Conservation (phyloP, 2,797 vertebrate species). For the Corythornis leucogaster region DNA sequence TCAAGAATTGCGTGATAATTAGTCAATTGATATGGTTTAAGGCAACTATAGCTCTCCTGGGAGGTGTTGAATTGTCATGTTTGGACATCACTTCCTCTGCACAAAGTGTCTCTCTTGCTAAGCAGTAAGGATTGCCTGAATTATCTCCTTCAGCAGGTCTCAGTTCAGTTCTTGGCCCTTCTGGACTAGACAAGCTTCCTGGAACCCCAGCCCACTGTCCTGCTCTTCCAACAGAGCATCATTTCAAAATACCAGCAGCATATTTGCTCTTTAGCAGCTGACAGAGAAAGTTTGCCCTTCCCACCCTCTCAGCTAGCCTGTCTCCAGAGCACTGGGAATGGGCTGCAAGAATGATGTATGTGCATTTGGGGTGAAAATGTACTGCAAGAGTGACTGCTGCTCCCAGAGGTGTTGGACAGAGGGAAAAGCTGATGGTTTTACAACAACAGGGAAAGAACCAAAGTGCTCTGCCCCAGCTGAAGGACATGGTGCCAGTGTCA, state of each 20-base stretch:
- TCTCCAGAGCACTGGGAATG: not conserved
- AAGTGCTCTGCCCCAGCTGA: not conserved
- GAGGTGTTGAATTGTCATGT: not conserved
- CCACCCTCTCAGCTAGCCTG: not conserved
- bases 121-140: not conserved
- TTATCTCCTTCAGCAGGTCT: not conserved
- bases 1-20: not conserved
- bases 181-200: not conserved
- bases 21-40: not conserved
- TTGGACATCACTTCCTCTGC: not conserved
- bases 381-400: slow-evolving; percentile 11
- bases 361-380: slow-evolving; percentile 1
- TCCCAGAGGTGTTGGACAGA: not conserved
- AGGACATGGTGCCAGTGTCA: not conserved
- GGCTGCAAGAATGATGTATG: not conserved
- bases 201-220: not conserved
- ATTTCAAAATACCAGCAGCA: not conserved
- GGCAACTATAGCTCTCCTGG: not conserved
- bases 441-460: not conserved
- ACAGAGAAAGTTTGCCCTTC: not conserved
- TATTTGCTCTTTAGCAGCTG: not conserved
- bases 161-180: not conserved
- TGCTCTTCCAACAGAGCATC: accelerated
- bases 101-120: not conserved
- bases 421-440: not conserved